A percentile compares a stretch with the other conserved stretches of the same genome.
phyloP scores from a whole-genome alignment of 2,113 vertebrate genomes.

The Lethenteron reissneri region DNA sequence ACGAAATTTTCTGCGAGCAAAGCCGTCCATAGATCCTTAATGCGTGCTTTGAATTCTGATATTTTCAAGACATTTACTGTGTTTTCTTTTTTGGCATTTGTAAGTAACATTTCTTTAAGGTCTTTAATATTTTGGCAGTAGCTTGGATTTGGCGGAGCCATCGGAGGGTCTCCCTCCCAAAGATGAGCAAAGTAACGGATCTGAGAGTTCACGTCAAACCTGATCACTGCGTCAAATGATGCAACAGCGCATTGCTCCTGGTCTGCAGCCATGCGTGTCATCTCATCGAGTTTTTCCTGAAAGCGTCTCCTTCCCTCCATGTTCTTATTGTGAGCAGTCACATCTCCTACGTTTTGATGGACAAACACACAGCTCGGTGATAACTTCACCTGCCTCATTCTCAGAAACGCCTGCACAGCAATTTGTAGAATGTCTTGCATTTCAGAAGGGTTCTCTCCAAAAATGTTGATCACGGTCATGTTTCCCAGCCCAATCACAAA shows the following conservation, averaged over 20 bases:
- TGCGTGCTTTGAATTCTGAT: conserved; percentile 14
- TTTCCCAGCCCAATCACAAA: conserved; percentile 35
- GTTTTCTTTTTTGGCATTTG: conserved; percentile 3
- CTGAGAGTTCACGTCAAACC: conserved; percentile 20
- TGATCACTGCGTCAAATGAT: conserved; percentile 13
- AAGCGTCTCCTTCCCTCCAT: conserved; percentile 12
- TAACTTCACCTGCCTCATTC: conserved; percentile 11
- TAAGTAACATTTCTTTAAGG: conserved; percentile 19
- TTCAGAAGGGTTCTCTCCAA: conserved; percentile 14
- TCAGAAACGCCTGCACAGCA: conserved; percentile 15
- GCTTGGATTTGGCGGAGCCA: conserved; percentile 25
- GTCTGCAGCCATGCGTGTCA: conserved; percentile 7
- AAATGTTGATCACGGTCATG: conserved; percentile 17
- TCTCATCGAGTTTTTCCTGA: conserved; percentile 13
- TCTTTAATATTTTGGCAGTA: conserved; percentile 23
- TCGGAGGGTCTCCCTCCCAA: conserved; percentile 24
- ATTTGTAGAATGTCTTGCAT: conserved; percentile 15
- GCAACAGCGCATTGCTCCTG: not conserved
- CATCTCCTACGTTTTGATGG: conserved; percentile 14
- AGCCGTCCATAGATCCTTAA: conserved; percentile 20
- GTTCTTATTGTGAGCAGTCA: conserved; percentile 10
- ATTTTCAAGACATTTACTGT: conserved; percentile 13
- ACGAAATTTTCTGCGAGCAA: conserved; percentile 24
- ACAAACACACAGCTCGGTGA: conserved; percentile 14
- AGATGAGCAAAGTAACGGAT: conserved; percentile 24